Evolutionary conservation across 2,888 invertebrate species (phyloP), one percentile per base, ranked within the genome.

Genomic region (Tuta absoluta): DNA sequence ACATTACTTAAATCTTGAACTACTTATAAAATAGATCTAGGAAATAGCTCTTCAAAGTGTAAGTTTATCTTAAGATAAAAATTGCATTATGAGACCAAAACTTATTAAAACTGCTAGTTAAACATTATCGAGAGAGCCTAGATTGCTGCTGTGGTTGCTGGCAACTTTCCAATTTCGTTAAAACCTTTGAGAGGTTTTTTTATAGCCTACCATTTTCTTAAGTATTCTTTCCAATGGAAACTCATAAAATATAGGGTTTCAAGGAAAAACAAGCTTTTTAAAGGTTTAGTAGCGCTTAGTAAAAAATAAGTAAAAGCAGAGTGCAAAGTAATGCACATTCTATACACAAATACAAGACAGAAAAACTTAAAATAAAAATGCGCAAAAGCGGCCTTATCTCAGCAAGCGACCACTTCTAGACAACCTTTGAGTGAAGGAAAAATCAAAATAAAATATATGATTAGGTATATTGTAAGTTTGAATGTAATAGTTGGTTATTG

Each of bases 121-220:
- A 53, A 23, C 24, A 53, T 23, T 49, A 49, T 53, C 23, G 23
- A 23, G 11, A 12, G 14, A 53, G 51, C 51, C 51, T 14, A 23
- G 23, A 4, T 14, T 23, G 51, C 23, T 53, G 51, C 51, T 24
- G 4, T 14, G 23, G 12, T 14, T 23, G 51, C 23, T 53, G 51
- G 51, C 51, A 53, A 23, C 12, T 53, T 53, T 53, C 51, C 51
- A 53, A 53, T 53, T 14, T 53, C 11, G 51, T 53, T 53, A 53
- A 53, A 14, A 23, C 24, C 51, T 53, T 14, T 53, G 51, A 53
- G 23, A 53, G 23, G 51, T 3, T 49, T 23, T n/a, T 53, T 53
- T 53, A 53, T 53, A 53, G 45, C 0, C 45, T 0, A 7, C 45
- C 45, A 45, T 45, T 45, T 45, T 45, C 45, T 45, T 45, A n/a